These are phyloP conservation scores for Drosophila demipolita DNA, from an alignment of 2,888 invertebrate species.

Conservation along the genomic window DNA sequence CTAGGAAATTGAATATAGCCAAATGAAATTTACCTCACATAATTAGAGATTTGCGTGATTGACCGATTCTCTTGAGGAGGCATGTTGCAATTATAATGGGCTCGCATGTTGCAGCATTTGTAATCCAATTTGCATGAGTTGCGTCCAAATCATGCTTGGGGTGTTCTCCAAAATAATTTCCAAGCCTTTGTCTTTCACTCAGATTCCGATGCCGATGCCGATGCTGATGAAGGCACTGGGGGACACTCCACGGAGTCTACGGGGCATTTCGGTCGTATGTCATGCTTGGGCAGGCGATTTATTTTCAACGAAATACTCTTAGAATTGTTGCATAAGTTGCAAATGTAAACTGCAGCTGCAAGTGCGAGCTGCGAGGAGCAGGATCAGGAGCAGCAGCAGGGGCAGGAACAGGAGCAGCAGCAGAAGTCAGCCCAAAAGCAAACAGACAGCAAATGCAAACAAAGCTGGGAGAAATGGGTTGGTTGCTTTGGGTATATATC, in stretches of 20 bases:
- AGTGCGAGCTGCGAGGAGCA: not conserved
- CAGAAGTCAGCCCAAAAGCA: constrained; percentile 35
- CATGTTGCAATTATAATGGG: constrained; percentile 2
- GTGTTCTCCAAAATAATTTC: constrained; percentile 8
- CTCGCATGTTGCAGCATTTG: constrained; percentile 6
- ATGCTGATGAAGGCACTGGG: not conserved
- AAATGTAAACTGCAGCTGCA: constrained; percentile 29
- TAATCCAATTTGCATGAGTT: constrained; percentile 15
- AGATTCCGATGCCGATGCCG: not conserved
- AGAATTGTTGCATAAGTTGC: constrained; percentile 72
- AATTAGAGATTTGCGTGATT: not conserved
- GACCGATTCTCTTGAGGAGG: not conserved
- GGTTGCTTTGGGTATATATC: constrained; percentile 32
- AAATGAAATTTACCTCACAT: not conserved
- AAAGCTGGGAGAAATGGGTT: constrained; percentile 15
- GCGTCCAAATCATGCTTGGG: constrained; percentile 17
- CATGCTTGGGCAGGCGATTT: constrained; percentile 81
- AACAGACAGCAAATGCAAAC: constrained; percentile 52
- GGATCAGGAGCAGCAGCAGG: constrained; percentile 1
- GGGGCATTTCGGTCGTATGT: constrained; percentile 57
- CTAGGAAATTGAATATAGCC: not conserved
- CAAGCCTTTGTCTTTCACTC: constrained; percentile 18
- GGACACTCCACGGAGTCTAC: not conserved
- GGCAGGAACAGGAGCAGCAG: not conserved
- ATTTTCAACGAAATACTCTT: constrained; percentile 83